Percentiles rank a stretch among this genome's conserved stretches.
phyloP scores from a whole-genome alignment of 2,797 vertebrate species.

The Aeoliscus strigatus region DNA sequence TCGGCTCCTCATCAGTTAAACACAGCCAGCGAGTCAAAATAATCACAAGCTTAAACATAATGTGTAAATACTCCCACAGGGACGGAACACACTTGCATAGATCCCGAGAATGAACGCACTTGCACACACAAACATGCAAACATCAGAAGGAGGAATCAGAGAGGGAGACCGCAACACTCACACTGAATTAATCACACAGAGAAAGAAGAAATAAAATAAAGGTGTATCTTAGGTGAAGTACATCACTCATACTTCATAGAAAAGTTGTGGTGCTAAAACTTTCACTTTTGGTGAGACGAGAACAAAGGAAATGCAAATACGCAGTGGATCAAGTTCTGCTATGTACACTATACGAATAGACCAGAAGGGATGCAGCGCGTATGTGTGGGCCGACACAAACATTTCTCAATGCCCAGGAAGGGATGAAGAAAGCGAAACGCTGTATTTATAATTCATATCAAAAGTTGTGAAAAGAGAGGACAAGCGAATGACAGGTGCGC shows the following conservation, averaged over 20 bases:
- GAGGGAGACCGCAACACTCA: neutral
- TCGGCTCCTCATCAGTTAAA: slow-evolving; percentile 52
- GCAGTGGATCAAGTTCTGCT: slow-evolving; percentile 47
- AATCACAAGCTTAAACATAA: slow-evolving; percentile 68
- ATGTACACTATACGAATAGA: slow-evolving; percentile 66
- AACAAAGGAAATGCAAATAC: slow-evolving; percentile 71
- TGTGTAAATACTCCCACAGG: slow-evolving; percentile 64
- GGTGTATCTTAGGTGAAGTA: no score
- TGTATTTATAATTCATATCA: slow-evolving; percentile 60
- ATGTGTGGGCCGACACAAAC: slow-evolving; percentile 9
- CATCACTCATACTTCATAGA: slow-evolving; percentile 15
- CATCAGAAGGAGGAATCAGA: slow-evolving; percentile 4
- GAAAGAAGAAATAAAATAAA: neutral
- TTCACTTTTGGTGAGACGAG: no score
- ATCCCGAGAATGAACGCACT: slow-evolving; percentile 22
- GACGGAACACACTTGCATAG: slow-evolving; percentile 30
- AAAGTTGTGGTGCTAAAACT: slow-evolving; percentile 34
- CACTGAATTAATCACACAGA: slow-evolving; percentile 14
- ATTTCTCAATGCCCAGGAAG: slow-evolving; percentile 17
- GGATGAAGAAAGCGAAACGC: slow-evolving; percentile 41
- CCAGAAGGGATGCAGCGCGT: slow-evolving; percentile 46
- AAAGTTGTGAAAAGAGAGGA: slow-evolving; percentile 54
- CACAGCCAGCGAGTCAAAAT: slow-evolving; percentile 63
- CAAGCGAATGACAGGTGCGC: slow-evolving; percentile 52
- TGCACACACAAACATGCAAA: slow-evolving; percentile 11